Base-by-base conservation (phyloP, 1,140 invertebrate genomes). In the Halictus rubicundus region DNA sequence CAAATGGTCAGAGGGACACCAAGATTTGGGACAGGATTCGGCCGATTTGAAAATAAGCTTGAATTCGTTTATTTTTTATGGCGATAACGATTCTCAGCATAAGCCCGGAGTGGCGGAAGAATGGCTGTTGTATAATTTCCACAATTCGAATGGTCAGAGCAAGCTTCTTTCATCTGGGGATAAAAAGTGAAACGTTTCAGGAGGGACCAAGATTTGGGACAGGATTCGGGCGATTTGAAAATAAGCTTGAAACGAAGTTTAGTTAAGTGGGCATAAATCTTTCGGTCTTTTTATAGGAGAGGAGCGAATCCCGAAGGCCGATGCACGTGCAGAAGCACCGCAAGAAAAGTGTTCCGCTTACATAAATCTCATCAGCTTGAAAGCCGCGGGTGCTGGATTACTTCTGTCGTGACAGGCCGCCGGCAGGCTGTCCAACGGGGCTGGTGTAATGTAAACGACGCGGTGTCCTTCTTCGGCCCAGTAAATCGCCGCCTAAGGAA, bases 341-440 rank as follows among this genome's bases (percentile, higher is more conserved):
- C 42, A 79, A 74, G 78, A 78, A 81, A 84, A 65, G 66, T 68
- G 54, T 78, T 82, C 37, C 73, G 86, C 88, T 83, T 85, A 93
- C 92, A 92, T 87, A 78, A 93, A 92, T 88, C 88, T 90, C n/a
- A 93, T 90, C 70, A 90, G 73, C 78, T 89, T 90, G 37, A 91
- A 88, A 71, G 86, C 80, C 42, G 88, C 83, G 4, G 85, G 79
- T 46, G 86, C 64, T 27, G 89, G 80, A 78, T 89, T 83, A 59
- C 82, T 80, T 82, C 89, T 85, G 68, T 92, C 91, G 39, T 93
- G 92, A 87, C 88, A 91, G 23, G 64, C 68, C 2, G 83, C 82
- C 66, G 91, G 91, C n/a, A 90, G 74, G 61, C 57, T 85, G 73
- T 90, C 78, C 63, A 92, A 70, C n/a, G 86, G 86, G 14, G 81